Evolutionary conservation across 2,888 invertebrate species (phyloP), one percentile per base, ranked within the genome.

Genomic region (Palloptera scutellata): DNA sequence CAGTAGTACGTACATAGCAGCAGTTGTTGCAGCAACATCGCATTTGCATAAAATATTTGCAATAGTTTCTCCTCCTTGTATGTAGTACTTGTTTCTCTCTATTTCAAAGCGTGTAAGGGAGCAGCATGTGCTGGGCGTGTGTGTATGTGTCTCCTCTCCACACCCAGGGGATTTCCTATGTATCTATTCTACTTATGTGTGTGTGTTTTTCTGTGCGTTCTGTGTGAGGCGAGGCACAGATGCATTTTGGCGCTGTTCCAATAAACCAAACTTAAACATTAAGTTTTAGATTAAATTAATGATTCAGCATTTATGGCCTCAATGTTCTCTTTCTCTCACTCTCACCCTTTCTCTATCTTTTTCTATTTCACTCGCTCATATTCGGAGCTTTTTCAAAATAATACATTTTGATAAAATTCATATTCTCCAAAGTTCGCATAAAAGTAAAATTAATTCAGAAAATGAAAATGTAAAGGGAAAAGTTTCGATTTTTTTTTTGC

Each of bases 21-120:
- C 41, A 57, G 48, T 57, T 17, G 45, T n/a, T n/a, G 17, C 20
- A 48, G 48, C 48, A 48, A 15, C 48, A 3, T 48, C 43, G 76
- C 79, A 79, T 80, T 80, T 81, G 79, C 81, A 80, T 78, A 79
- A 81, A 80, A 81, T 81, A 81, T 81, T 81, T 81, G 77, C 79
- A 72, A 71, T 70, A 81, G 30, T 30, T 30, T 30, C 30, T 30
- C 30, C 30, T 30, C 30, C 78, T 78, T 78, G 76, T 77, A 73
- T 72, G 77, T 54, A 68, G 64, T 57, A 64, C 66, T 64, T 58
- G 58, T 48, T 64, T 68, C 64, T 54, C 45, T 70, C 61, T 53
- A 40, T 55, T 61, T 52, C 66, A 70, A 61, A 61, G 52, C 42
- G 53, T 30, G 61, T 12, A 17, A 40, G 43, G 11, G 61, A 41